Base-by-base conservation (phyloP, 2,113 vertebrate genomes). In the Sylvietta virens region DNA sequence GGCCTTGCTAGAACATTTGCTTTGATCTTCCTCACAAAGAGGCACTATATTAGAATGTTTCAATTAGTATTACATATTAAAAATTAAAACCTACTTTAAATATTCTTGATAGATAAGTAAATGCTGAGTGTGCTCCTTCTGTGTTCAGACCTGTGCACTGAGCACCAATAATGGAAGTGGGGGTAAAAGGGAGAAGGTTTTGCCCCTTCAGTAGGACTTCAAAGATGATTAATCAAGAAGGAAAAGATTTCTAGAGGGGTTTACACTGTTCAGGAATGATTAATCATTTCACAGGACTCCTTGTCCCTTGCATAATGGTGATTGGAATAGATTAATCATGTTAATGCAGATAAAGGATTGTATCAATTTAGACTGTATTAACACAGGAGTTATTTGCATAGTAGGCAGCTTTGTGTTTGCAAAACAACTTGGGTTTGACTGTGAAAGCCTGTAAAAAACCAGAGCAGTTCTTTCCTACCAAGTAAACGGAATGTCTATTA, bases 141-240 rank as follows among this genome's bases (percentile, higher is more conserved):
- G 22, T 45, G 86, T 81, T 84, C 97, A 90, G 61, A 95, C 92
- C 97, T 79, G 94, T 95, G 91, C 89, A 78, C 50, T 79, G 86
- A 96, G 92, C 65, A 65, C 86, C 78, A 92, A 74, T 82, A 95
- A 96, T 83, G 93, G 83, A 90, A 97, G 73, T 40, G 65, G 92
- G 95, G 94, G 92, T 92, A 97, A 97, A 91, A 94, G 84, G 85
- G 94, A 95, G 53, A 92, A 72, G 78, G 77, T 79, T 91, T 94
- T 96, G 80, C 96, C 88, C 93, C 81, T 92, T 94, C 96, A 89
- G 92, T 94, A 88, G 96, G 95, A 95, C 95, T 97, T 97, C 92
- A 95, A 96, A 97, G 94, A 97, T 96, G 97, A 98, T 98, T 98
- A 97, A 98, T 98, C 95, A 97, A 73, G 60, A 92, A 96, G 73